A percentile compares a stretch with the other conserved stretches of the same genome.
Conservation (phyloP, 2,797 vertebrate genomes). For the Galagoides demidoff region DNA sequence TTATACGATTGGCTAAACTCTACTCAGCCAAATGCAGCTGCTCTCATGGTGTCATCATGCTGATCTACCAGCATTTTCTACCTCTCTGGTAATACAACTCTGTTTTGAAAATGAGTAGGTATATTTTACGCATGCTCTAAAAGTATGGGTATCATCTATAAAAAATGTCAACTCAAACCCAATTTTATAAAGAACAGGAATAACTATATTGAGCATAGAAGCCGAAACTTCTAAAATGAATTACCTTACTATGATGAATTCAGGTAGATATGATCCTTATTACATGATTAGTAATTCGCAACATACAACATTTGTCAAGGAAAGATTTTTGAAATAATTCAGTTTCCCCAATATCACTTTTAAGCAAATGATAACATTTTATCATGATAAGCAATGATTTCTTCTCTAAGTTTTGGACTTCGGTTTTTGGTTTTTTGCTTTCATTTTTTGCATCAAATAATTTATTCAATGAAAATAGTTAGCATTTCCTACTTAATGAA, state of each 20-base stretch:
- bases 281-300: slow-evolving; percentile 13
- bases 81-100: not conserved
- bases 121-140: not conserved
- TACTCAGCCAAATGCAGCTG: not conserved
- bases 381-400: not conserved
- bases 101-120: not conserved
- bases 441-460: not conserved
- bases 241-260: slow-evolving; percentile 24
- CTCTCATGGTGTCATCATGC: not conserved
- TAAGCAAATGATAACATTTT: not conserved
- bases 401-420: not conserved
- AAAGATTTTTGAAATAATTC: slow-evolving; percentile 9
- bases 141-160: slow-evolving; percentile 11
- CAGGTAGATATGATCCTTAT: not conserved
- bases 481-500: not conserved
- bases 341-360: not conserved
- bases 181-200: slow-evolving; percentile 23
- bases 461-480: not conserved
- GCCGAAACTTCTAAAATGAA: not conserved
- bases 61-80: not conserved
- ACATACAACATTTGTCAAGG: slow-evolving; percentile 4
- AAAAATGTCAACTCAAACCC: not conserved
- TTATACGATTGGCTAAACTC: not conserved
- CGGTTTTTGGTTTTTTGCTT: not conserved
- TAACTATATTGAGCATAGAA: not conserved